Conservation (phyloP, 2,113 vertebrate genomes). For the Helogale parvula region DNA sequence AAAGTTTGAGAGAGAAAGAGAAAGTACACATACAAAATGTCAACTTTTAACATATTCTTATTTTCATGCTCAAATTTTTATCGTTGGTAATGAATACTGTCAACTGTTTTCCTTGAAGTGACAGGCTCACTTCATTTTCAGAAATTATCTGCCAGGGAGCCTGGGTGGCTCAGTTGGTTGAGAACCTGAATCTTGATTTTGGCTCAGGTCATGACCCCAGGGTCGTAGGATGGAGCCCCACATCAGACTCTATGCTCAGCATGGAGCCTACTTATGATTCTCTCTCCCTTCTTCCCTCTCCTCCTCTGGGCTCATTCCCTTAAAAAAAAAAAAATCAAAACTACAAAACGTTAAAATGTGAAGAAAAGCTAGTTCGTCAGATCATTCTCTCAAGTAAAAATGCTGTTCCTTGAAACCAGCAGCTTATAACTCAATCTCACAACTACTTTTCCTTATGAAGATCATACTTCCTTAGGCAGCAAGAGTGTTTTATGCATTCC, state of each 20-base stretch:
- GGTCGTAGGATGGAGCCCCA: too few relatives aligned
- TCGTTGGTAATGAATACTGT: slow-evolving; percentile 31
- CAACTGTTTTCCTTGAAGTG: neutral
- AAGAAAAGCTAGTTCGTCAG: neutral
- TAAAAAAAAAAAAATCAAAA: neutral
- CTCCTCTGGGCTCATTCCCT: too few relatives aligned
- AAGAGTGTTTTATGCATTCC: neutral
- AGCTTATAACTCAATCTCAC: neutral
- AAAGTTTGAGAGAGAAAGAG: too few relatives aligned
- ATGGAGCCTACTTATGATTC: too few relatives aligned
- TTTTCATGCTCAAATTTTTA: slow-evolving; percentile 49
- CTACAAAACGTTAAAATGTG: neutral
- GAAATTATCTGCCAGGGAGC: neutral
- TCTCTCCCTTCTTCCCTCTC: too few relatives aligned
- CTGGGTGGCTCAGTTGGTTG: too few relatives aligned
- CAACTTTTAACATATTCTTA: slow-evolving; percentile 7
- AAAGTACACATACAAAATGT: neutral
- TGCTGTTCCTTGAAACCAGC: neutral
- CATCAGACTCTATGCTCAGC: too few relatives aligned
- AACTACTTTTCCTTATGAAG: neutral
- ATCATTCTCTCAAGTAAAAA: neutral
- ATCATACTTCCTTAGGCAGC: neutral
- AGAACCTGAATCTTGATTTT: too few relatives aligned
- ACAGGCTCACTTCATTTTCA: slow-evolving; percentile 19
- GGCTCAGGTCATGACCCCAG: too few relatives aligned